These are phyloP conservation scores for Zoroaster sp. DNA, from an alignment of 53 echinoderm and acorn worm genomes.

Conservation along the genomic window DNA sequence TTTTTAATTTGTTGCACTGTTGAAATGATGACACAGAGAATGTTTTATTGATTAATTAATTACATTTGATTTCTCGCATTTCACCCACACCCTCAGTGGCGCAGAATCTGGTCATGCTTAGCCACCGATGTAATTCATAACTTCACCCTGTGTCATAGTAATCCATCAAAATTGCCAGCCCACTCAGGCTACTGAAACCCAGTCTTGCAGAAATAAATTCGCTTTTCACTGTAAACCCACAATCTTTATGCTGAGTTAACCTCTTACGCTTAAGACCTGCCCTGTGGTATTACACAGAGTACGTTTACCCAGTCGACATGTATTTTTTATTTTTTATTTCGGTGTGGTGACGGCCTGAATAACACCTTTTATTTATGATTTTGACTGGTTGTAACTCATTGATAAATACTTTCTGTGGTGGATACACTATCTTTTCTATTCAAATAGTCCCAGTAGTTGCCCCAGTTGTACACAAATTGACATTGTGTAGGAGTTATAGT, in stretches of 20 bases:
- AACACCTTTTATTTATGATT: slow-evolving; percentile 3
- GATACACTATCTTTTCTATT: slow-evolving; percentile 6
- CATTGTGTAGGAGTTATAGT: too few relatives aligned
- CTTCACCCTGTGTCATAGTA: not conserved
- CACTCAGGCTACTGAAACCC: not conserved
- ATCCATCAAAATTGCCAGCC: not conserved
- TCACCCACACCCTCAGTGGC: too few relatives aligned
- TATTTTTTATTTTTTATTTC: not conserved
- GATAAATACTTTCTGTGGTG: not conserved
- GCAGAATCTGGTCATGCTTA: not conserved
- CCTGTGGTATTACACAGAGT: not conserved
- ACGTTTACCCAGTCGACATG: not conserved
- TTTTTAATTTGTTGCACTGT: too few relatives aligned
- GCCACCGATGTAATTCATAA: not conserved
- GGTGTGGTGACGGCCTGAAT: not conserved
- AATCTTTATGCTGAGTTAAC: slow-evolving; percentile 11
- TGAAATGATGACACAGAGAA: too few relatives aligned
- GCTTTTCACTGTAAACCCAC: slow-evolving; percentile 5
- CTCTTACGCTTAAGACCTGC: not conserved
- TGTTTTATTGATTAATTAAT: too few relatives aligned
- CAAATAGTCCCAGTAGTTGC: not conserved
- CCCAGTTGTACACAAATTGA: not conserved
- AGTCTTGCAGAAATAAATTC: slow-evolving; percentile 34
- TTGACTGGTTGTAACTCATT: not conserved
- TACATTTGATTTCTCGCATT: too few relatives aligned